Percentiles rank a stretch among this genome's conserved stretches.
Evolutionary conservation across 2,113 vertebrate genomes (phyloP).

Genomic region (Psittacula cyanocephala): DNA sequence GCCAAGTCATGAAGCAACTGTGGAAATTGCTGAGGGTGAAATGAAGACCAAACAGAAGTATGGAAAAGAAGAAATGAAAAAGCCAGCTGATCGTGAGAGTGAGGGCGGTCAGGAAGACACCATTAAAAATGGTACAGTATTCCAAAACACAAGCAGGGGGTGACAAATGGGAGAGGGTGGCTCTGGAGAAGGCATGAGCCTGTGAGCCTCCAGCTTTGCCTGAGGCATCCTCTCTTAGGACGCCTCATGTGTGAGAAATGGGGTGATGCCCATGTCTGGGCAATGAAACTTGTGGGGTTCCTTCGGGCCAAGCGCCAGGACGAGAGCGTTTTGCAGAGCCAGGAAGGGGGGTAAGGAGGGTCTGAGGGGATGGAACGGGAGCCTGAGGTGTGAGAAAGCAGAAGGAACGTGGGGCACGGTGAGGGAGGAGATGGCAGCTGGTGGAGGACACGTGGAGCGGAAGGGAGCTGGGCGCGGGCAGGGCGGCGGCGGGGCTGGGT

Average conservation of each 20-base stretch:
- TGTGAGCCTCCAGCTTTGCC: background rate
- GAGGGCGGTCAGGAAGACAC: conserved; percentile 46
- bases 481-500: background rate
- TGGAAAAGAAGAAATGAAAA: background rate
- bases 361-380: background rate
- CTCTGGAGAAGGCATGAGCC: background rate
- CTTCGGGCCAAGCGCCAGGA: background rate
- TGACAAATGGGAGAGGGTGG: background rate
- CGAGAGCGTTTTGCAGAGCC: background rate
- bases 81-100: background rate
- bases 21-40: background rate
- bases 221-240: background rate
- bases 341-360: background rate
- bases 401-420: background rate
- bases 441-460: background rate
- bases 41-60: conserved; percentile 2
- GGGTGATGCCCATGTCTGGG: background rate
- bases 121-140: conserved; percentile 69
- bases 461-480: background rate
- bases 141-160: background rate
- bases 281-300: background rate
- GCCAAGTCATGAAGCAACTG: background rate
- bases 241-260: background rate
- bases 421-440: background rate
- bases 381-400: background rate